phyloP scores from a whole-genome alignment of 2,113 vertebrate genomes.

The Rhodinocichla rosea region DNA sequence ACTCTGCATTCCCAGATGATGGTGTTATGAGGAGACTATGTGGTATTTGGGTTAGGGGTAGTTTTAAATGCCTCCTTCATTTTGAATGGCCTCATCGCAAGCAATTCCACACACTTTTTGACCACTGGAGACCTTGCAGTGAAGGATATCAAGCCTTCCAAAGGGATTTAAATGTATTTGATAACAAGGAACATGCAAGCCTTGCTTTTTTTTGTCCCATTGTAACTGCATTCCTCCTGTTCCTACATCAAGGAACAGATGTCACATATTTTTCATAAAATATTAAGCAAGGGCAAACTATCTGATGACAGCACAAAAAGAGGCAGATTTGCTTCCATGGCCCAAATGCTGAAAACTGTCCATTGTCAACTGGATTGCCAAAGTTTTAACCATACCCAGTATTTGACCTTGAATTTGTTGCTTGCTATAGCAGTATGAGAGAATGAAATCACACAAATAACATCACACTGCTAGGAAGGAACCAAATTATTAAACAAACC shows the following conservation, averaged over 20 bases:
- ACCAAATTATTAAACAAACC: background rate
- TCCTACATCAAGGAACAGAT: background rate
- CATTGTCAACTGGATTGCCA: background rate
- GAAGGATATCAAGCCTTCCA: background rate
- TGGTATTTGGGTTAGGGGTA: background rate
- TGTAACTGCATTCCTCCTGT: background rate
- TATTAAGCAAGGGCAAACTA: background rate
- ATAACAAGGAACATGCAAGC: background rate
- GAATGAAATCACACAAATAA: background rate
- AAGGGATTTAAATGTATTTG: background rate
- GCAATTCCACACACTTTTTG: background rate
- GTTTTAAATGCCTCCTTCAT: background rate
- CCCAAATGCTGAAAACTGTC: background rate
- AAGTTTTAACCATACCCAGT: background rate
- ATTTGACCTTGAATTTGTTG: background rate
- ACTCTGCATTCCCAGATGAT: background rate
- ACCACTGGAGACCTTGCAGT: background rate
- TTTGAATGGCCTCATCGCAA: background rate
- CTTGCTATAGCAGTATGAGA: background rate
- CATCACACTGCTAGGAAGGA: background rate
- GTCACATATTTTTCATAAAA: constrained; percentile 16
- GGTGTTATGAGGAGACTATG: background rate
- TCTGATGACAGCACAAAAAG: background rate
- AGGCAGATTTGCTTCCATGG: background rate
- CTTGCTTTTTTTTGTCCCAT: background rate